These are phyloP conservation scores for Sebastes fasciatus DNA, from an alignment of 2,113 vertebrate species.

Conservation along the genomic window DNA sequence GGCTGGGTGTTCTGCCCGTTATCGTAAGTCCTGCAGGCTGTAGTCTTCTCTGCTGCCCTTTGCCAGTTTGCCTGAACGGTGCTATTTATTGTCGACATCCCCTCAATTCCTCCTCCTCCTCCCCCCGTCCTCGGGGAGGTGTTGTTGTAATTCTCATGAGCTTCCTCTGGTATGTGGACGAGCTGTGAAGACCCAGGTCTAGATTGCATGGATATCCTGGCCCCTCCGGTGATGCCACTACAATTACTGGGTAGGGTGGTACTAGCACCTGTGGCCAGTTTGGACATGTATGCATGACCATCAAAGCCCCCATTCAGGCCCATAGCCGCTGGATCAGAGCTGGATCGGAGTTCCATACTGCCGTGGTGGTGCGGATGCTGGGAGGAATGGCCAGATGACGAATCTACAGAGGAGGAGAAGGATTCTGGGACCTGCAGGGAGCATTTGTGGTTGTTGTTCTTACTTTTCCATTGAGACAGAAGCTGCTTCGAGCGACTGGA, in stretches of 20 bases:
- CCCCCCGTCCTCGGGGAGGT: conserved; percentile 86
- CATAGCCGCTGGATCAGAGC: conserved; percentile 88
- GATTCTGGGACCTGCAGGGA: conserved; percentile 82
- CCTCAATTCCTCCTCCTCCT: conserved; percentile 43
- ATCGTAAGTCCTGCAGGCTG: conserved; percentile 85
- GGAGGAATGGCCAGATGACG: conserved; percentile 87
- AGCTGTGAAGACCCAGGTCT: conserved; percentile 96
- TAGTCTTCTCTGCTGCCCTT: conserved; percentile 92
- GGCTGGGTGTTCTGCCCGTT: conserved; percentile 85
- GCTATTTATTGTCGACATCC: conserved; percentile 22
- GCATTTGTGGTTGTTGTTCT: conserved; percentile 91
- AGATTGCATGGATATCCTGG: conserved; percentile 92
- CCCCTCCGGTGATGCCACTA: conserved; percentile 90
- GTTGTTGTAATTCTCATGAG: conserved; percentile 88
- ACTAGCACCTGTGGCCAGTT: conserved; percentile 89
- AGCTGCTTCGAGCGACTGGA: conserved; percentile 95
- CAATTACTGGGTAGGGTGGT: conserved; percentile 90
- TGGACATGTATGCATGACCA: conserved; percentile 79
- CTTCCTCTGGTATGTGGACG: conserved; percentile 98
- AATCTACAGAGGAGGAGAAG: conserved; percentile 81
- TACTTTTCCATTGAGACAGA: conserved; percentile 97
- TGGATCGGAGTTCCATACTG: conserved; percentile 92
- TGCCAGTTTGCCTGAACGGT: conserved; percentile 92
- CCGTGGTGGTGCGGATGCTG: conserved; percentile 81
- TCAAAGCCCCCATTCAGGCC: conserved; percentile 89